Base-by-base conservation (phyloP, 2,797 vertebrate species). In the Anabas testudineus region DNA sequence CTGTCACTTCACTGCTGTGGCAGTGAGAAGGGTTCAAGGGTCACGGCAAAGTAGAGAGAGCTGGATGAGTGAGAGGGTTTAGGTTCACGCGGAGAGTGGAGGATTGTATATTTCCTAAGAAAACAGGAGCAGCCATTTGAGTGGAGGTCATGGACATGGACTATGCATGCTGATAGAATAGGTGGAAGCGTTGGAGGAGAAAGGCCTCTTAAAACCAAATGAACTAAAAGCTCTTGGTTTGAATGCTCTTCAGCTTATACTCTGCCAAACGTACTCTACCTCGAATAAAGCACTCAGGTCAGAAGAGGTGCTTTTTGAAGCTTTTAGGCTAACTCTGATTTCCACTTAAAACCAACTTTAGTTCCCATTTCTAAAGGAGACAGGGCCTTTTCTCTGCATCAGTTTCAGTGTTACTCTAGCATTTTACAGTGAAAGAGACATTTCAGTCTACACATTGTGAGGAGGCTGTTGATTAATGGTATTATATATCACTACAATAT, bases 191-290 rank as follows among this genome's bases (percentile, higher is more conserved):
- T 90, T 86, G 90, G 89, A 91, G 86, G 89, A 89, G 91, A 87
- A 89, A 86, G 81, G 84, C 83, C 91, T 90, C 88, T 90, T 84
- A 78, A 88, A 88, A 84, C 86, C 83, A 90, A 91, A 89, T 89
- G 85, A 92, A 91, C 90, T 88, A 91, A 92, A 93, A 92, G 91
- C 92, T 91, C 90, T 91, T 85, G 80, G 85, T 89, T 82, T 90
- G 88, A 91, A 90, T 85, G 83, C 88, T 90, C 91, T 92, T 88
- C 88, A 91, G 76, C 48, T 24, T 10, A 39, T 84, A 84, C 87
- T 89, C 81, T 87, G 76, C 54, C 57, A 82, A 88, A 90, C 71
- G 83, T 82, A 89, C 89, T 88, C 71, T 67, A 76, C 74, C 83
- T 88, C 32, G 21, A 81, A 89, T 87, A 89, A 89, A 87, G 88